phyloP scores from a whole-genome alignment of 1,140 invertebrate genomes.

The Drosophila tsacasi region DNA sequence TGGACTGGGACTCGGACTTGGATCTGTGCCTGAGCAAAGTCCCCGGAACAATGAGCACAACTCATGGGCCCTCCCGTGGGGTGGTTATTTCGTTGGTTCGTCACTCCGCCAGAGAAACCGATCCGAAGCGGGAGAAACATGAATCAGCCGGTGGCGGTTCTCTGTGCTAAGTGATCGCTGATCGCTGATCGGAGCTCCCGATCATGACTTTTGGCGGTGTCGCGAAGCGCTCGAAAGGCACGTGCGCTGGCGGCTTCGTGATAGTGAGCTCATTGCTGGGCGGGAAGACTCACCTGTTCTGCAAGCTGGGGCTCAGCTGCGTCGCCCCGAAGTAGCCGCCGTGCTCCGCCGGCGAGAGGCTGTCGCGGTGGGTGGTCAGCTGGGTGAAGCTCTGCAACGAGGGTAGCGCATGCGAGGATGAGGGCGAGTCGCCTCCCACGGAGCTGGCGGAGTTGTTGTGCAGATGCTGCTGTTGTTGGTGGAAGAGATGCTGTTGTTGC shows the following conservation, averaged over 20 bases:
- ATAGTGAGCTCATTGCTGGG: slow-evolving; percentile 63
- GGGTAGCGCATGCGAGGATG: slow-evolving; percentile 67
- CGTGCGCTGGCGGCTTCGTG: slow-evolving; percentile 58
- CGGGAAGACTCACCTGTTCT: slow-evolving; percentile 74
- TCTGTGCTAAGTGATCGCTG: slow-evolving; percentile 41
- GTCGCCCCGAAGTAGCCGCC: slow-evolving; percentile 58
- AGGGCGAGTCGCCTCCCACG: slow-evolving; percentile 74
- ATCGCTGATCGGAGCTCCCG: slow-evolving; percentile 50
- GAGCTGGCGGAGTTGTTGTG: slow-evolving; percentile 79
- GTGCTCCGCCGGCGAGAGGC: slow-evolving; percentile 72
- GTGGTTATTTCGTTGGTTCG: slow-evolving; percentile 11
- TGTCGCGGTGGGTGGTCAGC: slow-evolving; percentile 71
- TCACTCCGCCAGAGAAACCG: slow-evolving; percentile 38
- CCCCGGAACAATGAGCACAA: slow-evolving; percentile 36
- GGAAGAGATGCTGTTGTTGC: slow-evolving; percentile 54
- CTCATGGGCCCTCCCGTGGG: slow-evolving; percentile 19
- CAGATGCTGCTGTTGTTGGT: slow-evolving; percentile 55
- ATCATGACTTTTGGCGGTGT: slow-evolving; percentile 77
- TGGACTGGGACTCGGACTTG: neutral
- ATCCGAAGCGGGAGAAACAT: slow-evolving; percentile 56
- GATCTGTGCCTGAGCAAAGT: slow-evolving; percentile 8
- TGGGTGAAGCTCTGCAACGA: slow-evolving; percentile 80
- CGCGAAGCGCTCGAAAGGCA: slow-evolving; percentile 69
- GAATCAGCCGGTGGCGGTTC: slow-evolving; percentile 62
- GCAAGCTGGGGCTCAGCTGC: slow-evolving; percentile 69